These are phyloP conservation scores for Bucorvus abyssinicus DNA, from an alignment of 2,797 vertebrate species.

Conservation along the genomic window DNA sequence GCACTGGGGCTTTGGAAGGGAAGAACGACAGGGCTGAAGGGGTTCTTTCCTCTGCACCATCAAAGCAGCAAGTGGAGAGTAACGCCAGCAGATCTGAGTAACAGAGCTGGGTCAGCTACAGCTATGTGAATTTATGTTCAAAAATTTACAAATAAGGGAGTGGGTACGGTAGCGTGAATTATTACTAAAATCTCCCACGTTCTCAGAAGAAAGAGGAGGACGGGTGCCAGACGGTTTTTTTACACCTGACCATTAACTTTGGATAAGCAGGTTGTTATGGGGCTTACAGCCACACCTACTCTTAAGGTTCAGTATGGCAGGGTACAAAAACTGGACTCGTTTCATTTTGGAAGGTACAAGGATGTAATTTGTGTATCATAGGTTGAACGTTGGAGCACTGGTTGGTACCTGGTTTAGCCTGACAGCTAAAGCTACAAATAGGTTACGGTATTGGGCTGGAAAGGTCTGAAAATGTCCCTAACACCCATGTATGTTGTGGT, in stretches of 20 bases:
- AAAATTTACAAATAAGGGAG: neutral
- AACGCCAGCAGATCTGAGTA: neutral
- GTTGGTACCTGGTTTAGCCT: neutral
- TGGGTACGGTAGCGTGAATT: neutral
- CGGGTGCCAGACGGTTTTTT: neutral
- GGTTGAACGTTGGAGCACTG: neutral
- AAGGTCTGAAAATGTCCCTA: neutral
- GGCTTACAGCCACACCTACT: neutral
- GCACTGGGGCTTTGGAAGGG: neutral
- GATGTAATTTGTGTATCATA: neutral
- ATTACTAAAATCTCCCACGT: neutral
- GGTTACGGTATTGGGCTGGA: neutral
- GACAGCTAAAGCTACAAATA: neutral
- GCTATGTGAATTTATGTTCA: neutral
- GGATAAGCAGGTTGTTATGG: neutral
- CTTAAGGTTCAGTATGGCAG: neutral
- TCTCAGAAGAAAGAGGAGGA: neutral
- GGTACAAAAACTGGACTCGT: neutral
- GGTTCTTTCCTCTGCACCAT: neutral
- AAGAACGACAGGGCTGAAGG: neutral
- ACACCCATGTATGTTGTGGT: fast-evolving
- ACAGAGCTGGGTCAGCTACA: neutral
- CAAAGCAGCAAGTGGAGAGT: neutral
- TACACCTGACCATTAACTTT: neutral
- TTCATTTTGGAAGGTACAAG: neutral